Conservation (phyloP, 2,113 vertebrate species). For the Neomonachus schauinslandi region DNA sequence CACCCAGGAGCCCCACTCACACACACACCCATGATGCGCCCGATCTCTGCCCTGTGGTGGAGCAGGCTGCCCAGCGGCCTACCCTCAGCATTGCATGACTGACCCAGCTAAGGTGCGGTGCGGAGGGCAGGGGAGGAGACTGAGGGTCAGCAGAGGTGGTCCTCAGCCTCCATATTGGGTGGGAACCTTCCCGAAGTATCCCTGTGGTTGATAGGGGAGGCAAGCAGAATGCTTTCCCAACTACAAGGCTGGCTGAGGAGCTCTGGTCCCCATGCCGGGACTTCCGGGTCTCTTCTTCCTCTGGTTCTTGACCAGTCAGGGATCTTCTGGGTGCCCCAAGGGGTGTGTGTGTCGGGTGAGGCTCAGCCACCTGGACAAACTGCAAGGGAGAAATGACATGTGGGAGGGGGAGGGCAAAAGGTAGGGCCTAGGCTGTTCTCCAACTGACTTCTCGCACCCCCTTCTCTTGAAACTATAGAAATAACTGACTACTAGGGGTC, state of each 20-base stretch:
- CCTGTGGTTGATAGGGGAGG: neutral
- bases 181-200: neutral
- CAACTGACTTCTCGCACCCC: neutral
- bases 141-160: conserved; percentile 38
- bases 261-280: neutral
- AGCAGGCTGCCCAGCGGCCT: neutral
- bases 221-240: conserved; percentile 7
- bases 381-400: conserved; percentile 54
- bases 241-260: neutral
- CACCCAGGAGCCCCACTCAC: conserved; percentile 72
- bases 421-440: neutral
- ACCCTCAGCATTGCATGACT: conserved; percentile 60
- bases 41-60: neutral
- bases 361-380: conserved; percentile 58
- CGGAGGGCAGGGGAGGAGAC: conserved; percentile 2
- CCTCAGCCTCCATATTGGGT: conserved; percentile 33
- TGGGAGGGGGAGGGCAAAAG: neutral
- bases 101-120: conserved; percentile 33
- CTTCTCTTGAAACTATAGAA: neutral
- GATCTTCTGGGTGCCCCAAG: conserved; percentile 38
- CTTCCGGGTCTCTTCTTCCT: conserved; percentile 36
- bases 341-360: neutral
- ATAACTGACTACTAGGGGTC: neutral
- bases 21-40: conserved; percentile 63
- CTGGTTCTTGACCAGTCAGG: neutral